phyloP scores from a whole-genome alignment of 2,113 vertebrate species.

The Antechinus flavipes region DNA sequence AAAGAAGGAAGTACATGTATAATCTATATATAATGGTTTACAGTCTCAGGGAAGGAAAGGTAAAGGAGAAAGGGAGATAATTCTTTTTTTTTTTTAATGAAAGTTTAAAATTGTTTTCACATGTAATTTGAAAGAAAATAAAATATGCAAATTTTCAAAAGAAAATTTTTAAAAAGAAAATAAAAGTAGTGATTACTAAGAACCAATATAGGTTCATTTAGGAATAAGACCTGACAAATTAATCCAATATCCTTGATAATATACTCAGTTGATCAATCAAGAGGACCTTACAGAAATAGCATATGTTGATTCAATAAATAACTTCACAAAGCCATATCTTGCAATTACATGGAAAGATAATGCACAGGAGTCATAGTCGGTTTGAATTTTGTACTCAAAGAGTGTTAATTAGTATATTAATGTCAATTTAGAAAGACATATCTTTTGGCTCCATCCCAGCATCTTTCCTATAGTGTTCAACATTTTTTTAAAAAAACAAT shows the following conservation, averaged over 20 bases:
- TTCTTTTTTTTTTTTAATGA: too few species aligned
- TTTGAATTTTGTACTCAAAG: not conserved
- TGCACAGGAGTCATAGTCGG: not conserved
- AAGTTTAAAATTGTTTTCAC: too few species aligned
- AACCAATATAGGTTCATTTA: not conserved
- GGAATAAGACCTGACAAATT: not conserved
- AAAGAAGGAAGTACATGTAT: not conserved
- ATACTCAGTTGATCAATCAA: not conserved
- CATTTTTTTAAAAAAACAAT: too few species aligned
- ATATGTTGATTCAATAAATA: not conserved
- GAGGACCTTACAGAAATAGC: not conserved
- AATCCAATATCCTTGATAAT: not conserved
- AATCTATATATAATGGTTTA: not conserved
- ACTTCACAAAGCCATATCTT: not conserved
- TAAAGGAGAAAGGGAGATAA: not conserved
- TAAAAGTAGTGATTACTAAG: not conserved
- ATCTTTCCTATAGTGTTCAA: too few species aligned
- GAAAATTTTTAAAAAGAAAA: not conserved
- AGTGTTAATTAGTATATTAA: too few species aligned
- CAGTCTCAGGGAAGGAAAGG: not conserved
- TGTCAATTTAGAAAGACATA: too few species aligned
- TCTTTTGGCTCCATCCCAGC: too few species aligned
- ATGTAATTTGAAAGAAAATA: not conserved
- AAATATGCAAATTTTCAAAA: not conserved
- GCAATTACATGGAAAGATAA: not conserved